These are phyloP conservation scores for Zoanthus sociatus DNA, from an alignment of 92 coral and sea anemone species.

Conservation along the genomic window DNA sequence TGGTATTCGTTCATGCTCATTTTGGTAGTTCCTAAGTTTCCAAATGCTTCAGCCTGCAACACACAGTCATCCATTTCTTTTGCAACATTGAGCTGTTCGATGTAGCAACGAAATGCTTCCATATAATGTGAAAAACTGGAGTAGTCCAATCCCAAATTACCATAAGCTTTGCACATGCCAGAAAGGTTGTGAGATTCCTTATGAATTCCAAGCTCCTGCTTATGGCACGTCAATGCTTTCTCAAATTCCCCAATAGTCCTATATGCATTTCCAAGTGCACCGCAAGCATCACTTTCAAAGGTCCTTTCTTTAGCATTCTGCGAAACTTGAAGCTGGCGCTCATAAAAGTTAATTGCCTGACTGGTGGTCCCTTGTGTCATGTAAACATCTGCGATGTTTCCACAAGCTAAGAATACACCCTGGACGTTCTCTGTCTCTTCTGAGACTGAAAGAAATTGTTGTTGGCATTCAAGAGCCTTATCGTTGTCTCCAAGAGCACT, in stretches of 20 bases:
- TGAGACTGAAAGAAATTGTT: slow-evolving; percentile 79
- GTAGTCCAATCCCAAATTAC: slow-evolving; percentile 85
- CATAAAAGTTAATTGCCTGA: slow-evolving; percentile 85
- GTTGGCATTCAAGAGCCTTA: slow-evolving; percentile 83
- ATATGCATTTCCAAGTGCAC: slow-evolving; percentile 89
- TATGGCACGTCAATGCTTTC: slow-evolving; percentile 80
- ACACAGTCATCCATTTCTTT: slow-evolving; percentile 77
- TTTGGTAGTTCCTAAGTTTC: slow-evolving; percentile 87
- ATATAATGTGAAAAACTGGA: slow-evolving; percentile 64
- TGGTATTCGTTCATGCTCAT: slow-evolving; percentile 78
- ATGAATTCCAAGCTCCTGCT: slow-evolving; percentile 79
- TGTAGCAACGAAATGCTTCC: slow-evolving; percentile 86
- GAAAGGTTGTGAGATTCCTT: slow-evolving; percentile 63
- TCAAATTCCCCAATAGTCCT: slow-evolving; percentile 83
- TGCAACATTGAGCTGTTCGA: slow-evolving; percentile 84
- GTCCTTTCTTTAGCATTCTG: slow-evolving; percentile 74
- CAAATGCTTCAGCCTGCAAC: slow-evolving; percentile 80
- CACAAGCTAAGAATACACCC: slow-evolving; percentile 90
- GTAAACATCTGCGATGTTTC: slow-evolving; percentile 92
- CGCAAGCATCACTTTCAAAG: slow-evolving; percentile 84
- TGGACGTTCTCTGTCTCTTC: slow-evolving; percentile 71
- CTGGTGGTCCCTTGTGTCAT: slow-evolving; percentile 74
- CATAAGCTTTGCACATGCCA: slow-evolving; percentile 86
- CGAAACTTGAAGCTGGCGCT: slow-evolving; percentile 87
- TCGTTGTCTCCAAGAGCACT: slow-evolving; percentile 87